Base-by-base conservation (phyloP, 2,888 invertebrate genomes). In the Callyntrura sp. region DNA sequence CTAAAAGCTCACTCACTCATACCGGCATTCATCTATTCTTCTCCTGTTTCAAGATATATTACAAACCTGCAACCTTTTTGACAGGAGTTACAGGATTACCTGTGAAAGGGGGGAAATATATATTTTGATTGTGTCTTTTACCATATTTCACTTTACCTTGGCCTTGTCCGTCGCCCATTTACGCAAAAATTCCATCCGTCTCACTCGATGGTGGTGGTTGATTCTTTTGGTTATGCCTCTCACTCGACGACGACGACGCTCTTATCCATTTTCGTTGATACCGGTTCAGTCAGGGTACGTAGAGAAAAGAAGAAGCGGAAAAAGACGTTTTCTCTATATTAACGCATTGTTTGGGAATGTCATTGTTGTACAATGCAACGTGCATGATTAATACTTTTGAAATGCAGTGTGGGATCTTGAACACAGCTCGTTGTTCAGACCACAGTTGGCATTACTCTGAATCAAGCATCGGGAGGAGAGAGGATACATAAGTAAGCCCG, bases 341-440 rank as follows among this genome's bases (percentile, higher is more conserved):
- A 20, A 43, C 28, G 55, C 78, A 85, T 85, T 85, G 85, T 85
- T 76, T 17, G 35, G 17, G 17, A 45, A 62, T 68, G 57, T 70
- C 87, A 86, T 79, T 86, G 65, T 87, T 87, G 87, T 70, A 68
- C 60, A 62, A 78, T 17, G 6, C 6, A 87, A 70, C 57, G 43
- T 43, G 87, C 23, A 45, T 87, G 79, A 86, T 87, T 87, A 87
- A 87, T 87, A 79, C 62, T 23, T 11, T 25, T 62, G 62, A 11
- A 25, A 25, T 25, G 62, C 20, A 8, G 20, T 57, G 14, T 14
- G 57, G 57, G 14, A 17, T 57, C 57, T 57, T 57, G 17, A 57
- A 35, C 35, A 35, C 35, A 35, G 35, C 3, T 6, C 6, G 35
- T 35, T 35, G 35, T 35, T 35, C 3, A 35, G 35, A 35, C 35